Conservation (phyloP, 2,113 vertebrate species). For the Festucalex cinctus region DNA sequence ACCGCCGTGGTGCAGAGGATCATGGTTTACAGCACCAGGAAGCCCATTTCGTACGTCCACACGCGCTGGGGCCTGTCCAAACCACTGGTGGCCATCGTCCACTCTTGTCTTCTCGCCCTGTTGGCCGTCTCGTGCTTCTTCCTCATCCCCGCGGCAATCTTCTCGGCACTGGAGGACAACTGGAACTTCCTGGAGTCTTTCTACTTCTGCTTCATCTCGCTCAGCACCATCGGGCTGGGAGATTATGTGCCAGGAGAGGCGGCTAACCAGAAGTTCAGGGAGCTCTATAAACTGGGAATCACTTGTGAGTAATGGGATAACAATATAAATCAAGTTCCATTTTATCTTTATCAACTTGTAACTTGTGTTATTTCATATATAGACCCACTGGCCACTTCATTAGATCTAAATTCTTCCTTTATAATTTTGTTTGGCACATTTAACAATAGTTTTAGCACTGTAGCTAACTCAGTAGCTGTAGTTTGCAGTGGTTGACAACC, state of each 20-base stretch:
- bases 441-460: neutral
- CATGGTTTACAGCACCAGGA: conserved; percentile 83
- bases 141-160: conserved; percentile 89
- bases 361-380: no score
- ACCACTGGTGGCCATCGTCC: conserved; percentile 83
- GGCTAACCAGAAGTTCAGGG: conserved; percentile 86
- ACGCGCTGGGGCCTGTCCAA: conserved; percentile 88
- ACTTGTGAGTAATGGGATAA: conserved; percentile 79
- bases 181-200: conserved; percentile 98
- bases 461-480: neutral
- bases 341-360: neutral
- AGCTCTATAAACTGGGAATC: conserved; percentile 93
- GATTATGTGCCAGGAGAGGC: conserved; percentile 95
- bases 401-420: neutral
- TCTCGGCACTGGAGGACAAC: conserved; percentile 87
- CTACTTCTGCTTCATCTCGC: conserved; percentile 97
- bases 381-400: neutral
- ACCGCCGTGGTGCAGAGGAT: conserved; percentile 93
- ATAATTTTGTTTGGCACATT: neutral
- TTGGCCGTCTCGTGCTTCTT: conserved; percentile 86
- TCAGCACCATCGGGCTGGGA: conserved; percentile 94
- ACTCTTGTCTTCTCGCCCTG: conserved; percentile 78
- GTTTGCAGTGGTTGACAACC: neutral
- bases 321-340: neutral
- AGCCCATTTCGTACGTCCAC: conserved; percentile 84